Evolutionary conservation across 2,888 invertebrate genomes (phyloP), one percentile per base, ranked within the genome.

Genomic region (Epistrophe grossulariae): DNA sequence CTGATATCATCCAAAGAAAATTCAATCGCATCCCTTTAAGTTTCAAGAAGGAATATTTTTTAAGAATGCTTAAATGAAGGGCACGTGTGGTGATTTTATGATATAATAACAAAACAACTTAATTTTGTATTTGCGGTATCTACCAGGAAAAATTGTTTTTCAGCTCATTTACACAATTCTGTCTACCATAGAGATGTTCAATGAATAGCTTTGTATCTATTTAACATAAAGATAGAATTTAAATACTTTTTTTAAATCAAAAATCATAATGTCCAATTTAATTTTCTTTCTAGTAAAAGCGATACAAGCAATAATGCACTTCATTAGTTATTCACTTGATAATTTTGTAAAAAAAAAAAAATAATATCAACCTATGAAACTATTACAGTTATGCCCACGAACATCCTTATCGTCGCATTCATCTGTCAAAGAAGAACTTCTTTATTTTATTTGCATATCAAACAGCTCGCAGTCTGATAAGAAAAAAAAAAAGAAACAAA

Each of bases 261-360:
- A 55, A 40, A 24, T 52, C 52, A 43, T 55, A 55, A 55, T 55
- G 70, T 28, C 38, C 24, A 38, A 55, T 55, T 24, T 24, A 70
- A 40, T 28, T 24, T 55, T 24, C 24, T 24, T 55, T 24, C 24
- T 70, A 55, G 9, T 40, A 38, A 52, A 55, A 40, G 9, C 35
- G 35, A 24, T 52, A 24, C 50, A 52, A 15, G 7, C n/a, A 52
- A 70, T 70, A 7, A 38, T 70, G 15, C 40, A 55, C 70, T 28
- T 70, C 40, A 70, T 55, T 70, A 55, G n/a, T 28, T 55, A 70
- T 55, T 55, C 52, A 55, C 6, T 55, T 70, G 52, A 70, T 55
- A 43, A 43, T 28, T 55, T 28, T n/a, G 7, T 52, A 15, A 4
- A 13, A 8, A 31, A 31, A 4, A 13, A 4, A 31, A 31, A 31